Evolutionary conservation across 2,888 invertebrate species (phyloP), one percentile per base, ranked within the genome.

Genomic region (Eupithecia subfuscata): DNA sequence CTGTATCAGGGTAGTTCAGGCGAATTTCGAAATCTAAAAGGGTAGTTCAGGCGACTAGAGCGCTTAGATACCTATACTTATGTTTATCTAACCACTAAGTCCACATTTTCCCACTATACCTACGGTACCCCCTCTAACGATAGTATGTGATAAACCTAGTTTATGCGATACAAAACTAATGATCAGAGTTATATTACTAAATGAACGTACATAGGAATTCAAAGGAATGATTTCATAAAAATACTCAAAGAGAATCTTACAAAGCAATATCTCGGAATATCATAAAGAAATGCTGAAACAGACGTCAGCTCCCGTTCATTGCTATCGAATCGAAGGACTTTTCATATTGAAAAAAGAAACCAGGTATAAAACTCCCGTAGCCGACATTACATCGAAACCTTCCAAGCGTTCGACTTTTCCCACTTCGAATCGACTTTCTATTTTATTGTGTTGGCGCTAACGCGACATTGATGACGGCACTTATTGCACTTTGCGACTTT

Each of bases 381-480:
- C 74, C 78, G 77, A 77, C 79, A 78, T 77, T 75, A 77, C 72
- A 75, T 64, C 80, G 81, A 80, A 80, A 82, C 76, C 82, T 80
- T 77, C 80, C 79, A 75, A 80, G 77, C 82, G 80, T 75, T 80
- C 81, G 85, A 85, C 86, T 88, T 87, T 86, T 89, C 87, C 87
- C 85, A 83, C 80, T 79, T 85, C 86, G 88, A 89, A 89, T 88
- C 84, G 87, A 91, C 92, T 92, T 93, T 93, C 92, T 92, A 93
- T 93, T 93, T 94, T 93, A 93, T 93, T 93, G 92, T 93, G 89
- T 90, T 87, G 90, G 88, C 87, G 86, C 88, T 93, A 94, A 93
- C 91, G 89, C 91, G 93, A 91, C 92, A 89, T 90, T 92, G 92
- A 93, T 91, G 91, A 90, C 88, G 87, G 89, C 92, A 91, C 91